Evolutionary conservation across 2,888 invertebrate genomes (phyloP).

Genomic region (Trichopoda pennipes): DNA sequence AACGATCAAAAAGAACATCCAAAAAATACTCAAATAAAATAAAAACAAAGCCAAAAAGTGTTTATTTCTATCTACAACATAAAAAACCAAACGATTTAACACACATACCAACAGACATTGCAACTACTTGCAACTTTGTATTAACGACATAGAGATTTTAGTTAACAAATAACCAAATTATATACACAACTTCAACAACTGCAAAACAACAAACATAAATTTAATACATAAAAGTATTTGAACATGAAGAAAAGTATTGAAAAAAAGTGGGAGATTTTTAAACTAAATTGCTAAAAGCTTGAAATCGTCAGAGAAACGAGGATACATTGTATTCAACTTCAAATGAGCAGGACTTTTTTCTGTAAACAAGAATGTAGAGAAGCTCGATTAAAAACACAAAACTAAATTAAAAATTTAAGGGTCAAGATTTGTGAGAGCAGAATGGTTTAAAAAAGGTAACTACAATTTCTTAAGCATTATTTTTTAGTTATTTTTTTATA

Average conservation of each 20-base stretch:
- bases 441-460: too few species aligned
- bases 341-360: background rate
- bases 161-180: conserved; percentile 10
- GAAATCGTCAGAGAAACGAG: conserved; percentile 14
- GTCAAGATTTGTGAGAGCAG: too few species aligned
- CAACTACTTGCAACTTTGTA: conserved; percentile 35
- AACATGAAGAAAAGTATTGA: conserved; percentile 8
- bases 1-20: conserved; percentile 19
- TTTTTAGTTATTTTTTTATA: too few species aligned
- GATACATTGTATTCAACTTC: background rate
- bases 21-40: background rate
- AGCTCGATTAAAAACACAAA: too few species aligned
- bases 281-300: conserved; percentile 48
- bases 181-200: conserved; percentile 9
- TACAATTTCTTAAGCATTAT: too few species aligned
- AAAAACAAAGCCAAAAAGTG: conserved; percentile 23
- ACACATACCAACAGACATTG: background rate
- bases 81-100: background rate
- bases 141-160: conserved; percentile 30
- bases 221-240: conserved; percentile 38
- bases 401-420: too few species aligned
- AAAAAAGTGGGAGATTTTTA: conserved; percentile 30
- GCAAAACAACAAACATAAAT: conserved; percentile 1
- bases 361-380: too few species aligned
- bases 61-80: conserved; percentile 9